Percentiles rank a stretch among this genome's conserved stretches.
Conservation (phyloP, 2,888 invertebrate genomes). For the Ornithoptera priamus region DNA sequence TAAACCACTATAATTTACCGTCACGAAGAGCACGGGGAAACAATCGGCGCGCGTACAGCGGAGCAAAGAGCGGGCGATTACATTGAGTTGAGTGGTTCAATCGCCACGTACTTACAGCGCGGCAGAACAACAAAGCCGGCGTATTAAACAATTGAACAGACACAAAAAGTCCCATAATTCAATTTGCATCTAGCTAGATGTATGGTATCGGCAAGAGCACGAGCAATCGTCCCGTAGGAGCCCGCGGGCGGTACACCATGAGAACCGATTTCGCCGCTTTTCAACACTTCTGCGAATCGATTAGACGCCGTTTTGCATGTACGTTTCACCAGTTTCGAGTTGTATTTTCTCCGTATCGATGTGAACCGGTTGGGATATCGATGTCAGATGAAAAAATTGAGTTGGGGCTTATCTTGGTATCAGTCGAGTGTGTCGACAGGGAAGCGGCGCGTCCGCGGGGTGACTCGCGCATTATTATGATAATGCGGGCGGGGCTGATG, state of each 20-base stretch:
- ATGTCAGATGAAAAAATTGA: slow-evolving; percentile 30
- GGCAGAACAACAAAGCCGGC: slow-evolving; percentile 72
- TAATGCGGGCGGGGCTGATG: slow-evolving; percentile 72
- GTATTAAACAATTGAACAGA: slow-evolving; percentile 72
- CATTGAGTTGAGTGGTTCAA: slow-evolving; percentile 65
- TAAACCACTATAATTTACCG: slow-evolving; percentile 73
- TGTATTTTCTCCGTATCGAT: slow-evolving; percentile 15
- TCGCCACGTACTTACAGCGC: slow-evolving; percentile 68
- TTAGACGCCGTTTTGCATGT: slow-evolving; percentile 45
- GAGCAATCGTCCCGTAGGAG: slow-evolving; percentile 54
- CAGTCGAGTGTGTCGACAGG: slow-evolving; percentile 56
- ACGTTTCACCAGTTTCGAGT: slow-evolving; percentile 31
- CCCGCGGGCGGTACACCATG: slow-evolving; percentile 62
- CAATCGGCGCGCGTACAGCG: slow-evolving; percentile 50
- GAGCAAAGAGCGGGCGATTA: slow-evolving; percentile 62
- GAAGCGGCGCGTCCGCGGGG: slow-evolving; percentile 51
- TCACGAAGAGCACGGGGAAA: slow-evolving; percentile 67
- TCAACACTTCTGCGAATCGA: slow-evolving; percentile 77
- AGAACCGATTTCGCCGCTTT: slow-evolving; percentile 76
- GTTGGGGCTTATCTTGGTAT: slow-evolving; percentile 31
- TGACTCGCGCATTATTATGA: slow-evolving; percentile 78
- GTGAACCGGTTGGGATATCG: slow-evolving; percentile 21
- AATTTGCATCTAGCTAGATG: slow-evolving; percentile 79
- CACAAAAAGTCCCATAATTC: slow-evolving; percentile 78
- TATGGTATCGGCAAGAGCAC: slow-evolving; percentile 60